These are phyloP conservation scores for Pararge aegeria DNA, from an alignment of 1,140 invertebrate genomes.

Conservation along the genomic window DNA sequence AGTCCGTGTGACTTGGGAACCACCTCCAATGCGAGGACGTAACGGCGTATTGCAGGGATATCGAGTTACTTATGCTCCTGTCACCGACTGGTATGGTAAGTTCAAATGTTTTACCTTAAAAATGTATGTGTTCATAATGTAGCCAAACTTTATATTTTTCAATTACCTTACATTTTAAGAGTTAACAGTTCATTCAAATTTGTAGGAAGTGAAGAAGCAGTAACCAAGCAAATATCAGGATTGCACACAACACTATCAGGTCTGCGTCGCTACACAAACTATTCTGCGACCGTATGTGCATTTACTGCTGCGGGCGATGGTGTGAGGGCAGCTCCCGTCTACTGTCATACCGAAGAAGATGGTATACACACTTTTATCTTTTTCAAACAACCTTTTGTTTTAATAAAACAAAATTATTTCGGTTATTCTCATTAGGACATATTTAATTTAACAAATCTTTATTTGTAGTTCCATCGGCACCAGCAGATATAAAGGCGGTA, in stretches of 20 bases:
- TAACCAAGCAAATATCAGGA: slow-evolving; percentile 85
- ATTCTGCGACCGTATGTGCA: slow-evolving; percentile 93
- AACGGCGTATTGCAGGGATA: slow-evolving; percentile 95
- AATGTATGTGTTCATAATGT: too few relatives aligned
- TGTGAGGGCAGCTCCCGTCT: slow-evolving; percentile 88
- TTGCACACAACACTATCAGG: slow-evolving; percentile 84
- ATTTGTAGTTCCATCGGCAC: slow-evolving; percentile 88
- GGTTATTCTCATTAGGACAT: too few relatives aligned
- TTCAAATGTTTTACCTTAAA: slow-evolving; percentile 24
- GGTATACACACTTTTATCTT: slow-evolving; percentile 76
- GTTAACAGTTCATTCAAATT: neutral
- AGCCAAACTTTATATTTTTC: too few relatives aligned
- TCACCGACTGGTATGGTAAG: slow-evolving; percentile 86
- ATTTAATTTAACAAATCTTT: neutral
- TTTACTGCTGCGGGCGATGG: slow-evolving; percentile 95
- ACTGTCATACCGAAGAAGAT: slow-evolving; percentile 95
- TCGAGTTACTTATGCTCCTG: slow-evolving; percentile 89
- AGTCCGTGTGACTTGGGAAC: slow-evolving; percentile 92
- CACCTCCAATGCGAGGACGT: slow-evolving; percentile 88
- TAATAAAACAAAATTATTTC: too few relatives aligned
- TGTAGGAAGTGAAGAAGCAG: slow-evolving; percentile 81
- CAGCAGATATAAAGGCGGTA: slow-evolving; percentile 93
- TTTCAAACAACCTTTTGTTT: neutral
- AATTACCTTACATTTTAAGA: too few relatives aligned
- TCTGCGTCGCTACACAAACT: slow-evolving; percentile 93